Conservation (phyloP, 2,113 vertebrate species). For the Sinocyclocheilus rhinocerous region DNA sequence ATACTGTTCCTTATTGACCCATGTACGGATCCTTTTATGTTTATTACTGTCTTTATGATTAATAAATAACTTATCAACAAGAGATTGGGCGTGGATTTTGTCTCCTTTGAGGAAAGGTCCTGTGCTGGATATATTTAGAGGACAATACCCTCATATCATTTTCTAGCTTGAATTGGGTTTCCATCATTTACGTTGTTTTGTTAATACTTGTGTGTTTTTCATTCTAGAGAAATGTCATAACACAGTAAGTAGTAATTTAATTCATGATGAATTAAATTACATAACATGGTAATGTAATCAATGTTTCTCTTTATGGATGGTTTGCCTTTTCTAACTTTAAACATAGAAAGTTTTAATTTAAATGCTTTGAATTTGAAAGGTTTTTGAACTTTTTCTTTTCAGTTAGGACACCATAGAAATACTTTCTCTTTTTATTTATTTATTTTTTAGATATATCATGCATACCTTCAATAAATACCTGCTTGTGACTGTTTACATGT, state of each 20-base stretch:
- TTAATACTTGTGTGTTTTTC: neutral
- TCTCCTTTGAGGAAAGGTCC: slow-evolving; percentile 5
- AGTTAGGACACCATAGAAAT: neutral
- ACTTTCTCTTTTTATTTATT: neutral
- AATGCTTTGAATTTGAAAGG: neutral
- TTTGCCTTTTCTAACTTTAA: neutral
- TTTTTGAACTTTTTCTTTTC: neutral
- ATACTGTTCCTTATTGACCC: slow-evolving; percentile 23
- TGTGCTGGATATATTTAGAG: slow-evolving; percentile 3
- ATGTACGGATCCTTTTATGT: slow-evolving; percentile 27
- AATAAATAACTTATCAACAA: slow-evolving; percentile 73
- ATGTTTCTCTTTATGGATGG: neutral
- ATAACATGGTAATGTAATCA: neutral
- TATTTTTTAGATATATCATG: slow-evolving; percentile 62
- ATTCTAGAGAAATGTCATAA: slow-evolving; percentile 27
- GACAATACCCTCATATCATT: slow-evolving; percentile 1
- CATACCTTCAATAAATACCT: slow-evolving; percentile 40
- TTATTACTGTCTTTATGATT: slow-evolving; percentile 62
- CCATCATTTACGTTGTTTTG: neutral
- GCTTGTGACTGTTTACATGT: slow-evolving; percentile 50
- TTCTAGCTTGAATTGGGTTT: neutral
- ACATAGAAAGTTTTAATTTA: neutral
- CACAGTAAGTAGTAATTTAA: slow-evolving; percentile 38
- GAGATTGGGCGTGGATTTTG: slow-evolving; percentile 63
- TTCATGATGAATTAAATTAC: neutral